These are phyloP conservation scores for Pachypsylla venusta DNA, from an alignment of 1,140 invertebrate species.

Conservation along the genomic window DNA sequence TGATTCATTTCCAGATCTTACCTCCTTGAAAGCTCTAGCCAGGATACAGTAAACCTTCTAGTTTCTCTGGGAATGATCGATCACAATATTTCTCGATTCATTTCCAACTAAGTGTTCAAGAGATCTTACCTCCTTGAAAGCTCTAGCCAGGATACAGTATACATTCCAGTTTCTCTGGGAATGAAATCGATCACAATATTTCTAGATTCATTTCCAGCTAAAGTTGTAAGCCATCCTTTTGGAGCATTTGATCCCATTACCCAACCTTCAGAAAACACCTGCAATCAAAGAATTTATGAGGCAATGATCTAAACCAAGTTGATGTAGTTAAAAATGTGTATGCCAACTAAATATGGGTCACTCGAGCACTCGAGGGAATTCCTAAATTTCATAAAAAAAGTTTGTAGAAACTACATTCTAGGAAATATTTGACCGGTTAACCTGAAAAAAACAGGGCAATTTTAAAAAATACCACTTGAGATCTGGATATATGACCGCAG, in stretches of 20 bases:
- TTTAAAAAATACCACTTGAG: too few relatives aligned
- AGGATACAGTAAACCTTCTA: conserved; percentile 57
- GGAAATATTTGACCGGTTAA: too few relatives aligned
- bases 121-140: conserved; percentile 51
- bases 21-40: conserved; percentile 64
- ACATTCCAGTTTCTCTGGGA: conserved; percentile 51
- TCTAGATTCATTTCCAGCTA: conserved; percentile 41
- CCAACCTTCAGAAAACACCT: conserved; percentile 69
- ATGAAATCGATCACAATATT: conserved; percentile 62
- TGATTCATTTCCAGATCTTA: conserved; percentile 44
- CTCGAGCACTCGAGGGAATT: too few relatives aligned
- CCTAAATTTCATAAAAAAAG: too few relatives aligned
- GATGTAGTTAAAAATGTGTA: too few relatives aligned
- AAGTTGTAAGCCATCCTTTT: conserved; percentile 36
- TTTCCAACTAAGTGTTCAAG: conserved; percentile 44
- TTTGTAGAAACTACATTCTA: too few relatives aligned
- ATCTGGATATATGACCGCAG: too few relatives aligned
- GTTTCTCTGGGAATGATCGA: conserved; percentile 55
- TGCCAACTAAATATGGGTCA: too few relatives aligned
- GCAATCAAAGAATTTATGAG: too few relatives aligned
- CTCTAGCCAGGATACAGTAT: conserved; percentile 69
- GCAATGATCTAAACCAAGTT: too few relatives aligned
- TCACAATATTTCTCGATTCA: conserved; percentile 47
- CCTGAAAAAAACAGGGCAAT: too few relatives aligned
- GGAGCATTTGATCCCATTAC: conserved; percentile 33